These are phyloP conservation scores for Notothenia rossii DNA, from an alignment of 2,113 vertebrate genomes.

Conservation along the genomic window DNA sequence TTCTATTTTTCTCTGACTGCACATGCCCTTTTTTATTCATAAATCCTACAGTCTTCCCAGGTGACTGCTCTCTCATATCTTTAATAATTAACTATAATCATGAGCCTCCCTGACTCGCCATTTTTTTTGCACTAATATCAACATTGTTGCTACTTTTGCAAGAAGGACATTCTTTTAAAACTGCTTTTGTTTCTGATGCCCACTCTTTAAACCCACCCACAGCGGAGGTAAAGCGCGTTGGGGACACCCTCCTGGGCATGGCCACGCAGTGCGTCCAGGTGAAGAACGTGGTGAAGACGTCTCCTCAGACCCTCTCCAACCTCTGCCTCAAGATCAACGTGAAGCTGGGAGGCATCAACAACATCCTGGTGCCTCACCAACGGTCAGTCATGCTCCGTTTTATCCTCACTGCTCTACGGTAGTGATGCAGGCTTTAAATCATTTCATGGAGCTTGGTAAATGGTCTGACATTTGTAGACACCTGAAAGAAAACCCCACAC, in stretches of 20 bases:
- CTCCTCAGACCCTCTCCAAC: constrained; percentile 98
- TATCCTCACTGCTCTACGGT: not conserved
- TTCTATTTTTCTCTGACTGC: not conserved
- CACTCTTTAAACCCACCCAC: constrained; percentile 1
- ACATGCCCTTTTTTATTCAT: not conserved
- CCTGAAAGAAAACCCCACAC: not conserved
- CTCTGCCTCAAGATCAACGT: constrained; percentile 99
- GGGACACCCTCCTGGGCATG: constrained; percentile 97
- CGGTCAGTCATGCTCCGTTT: constrained; percentile 82
- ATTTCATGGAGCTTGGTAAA: not conserved
- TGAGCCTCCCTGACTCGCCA: not conserved
- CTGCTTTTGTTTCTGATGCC: not conserved
- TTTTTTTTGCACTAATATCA: not conserved
- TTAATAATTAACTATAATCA: not conserved
- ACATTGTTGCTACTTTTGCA: not conserved
- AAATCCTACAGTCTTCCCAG: not conserved
- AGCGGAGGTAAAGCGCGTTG: constrained; percentile 99
- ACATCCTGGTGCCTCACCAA: constrained; percentile 99
- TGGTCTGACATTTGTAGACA: not conserved
- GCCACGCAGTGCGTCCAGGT: constrained; percentile 99
- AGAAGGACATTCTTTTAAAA: not conserved
- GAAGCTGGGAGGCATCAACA: constrained; percentile 99
- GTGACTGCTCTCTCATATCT: not conserved
- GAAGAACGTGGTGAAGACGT: constrained; percentile 99
- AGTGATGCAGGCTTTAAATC: not conserved